Percentiles rank a stretch among this genome's conserved stretches.
phyloP scores from a whole-genome alignment of 2,797 vertebrate genomes.

The Octomys mimax region DNA sequence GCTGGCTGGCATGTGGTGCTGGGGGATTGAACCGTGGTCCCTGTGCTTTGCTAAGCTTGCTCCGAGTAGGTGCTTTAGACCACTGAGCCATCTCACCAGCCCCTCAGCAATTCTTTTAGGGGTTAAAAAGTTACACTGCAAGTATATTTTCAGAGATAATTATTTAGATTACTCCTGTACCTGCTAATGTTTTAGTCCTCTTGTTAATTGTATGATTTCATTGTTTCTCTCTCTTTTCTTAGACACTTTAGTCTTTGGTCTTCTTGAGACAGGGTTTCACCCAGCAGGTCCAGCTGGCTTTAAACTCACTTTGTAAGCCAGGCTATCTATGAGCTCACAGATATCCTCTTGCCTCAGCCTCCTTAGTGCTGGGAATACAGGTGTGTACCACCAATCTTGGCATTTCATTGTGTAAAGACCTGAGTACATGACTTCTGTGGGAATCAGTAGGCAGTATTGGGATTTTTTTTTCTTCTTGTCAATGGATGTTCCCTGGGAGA shows the following conservation, averaged over 20 bases:
- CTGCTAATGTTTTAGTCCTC: neutral
- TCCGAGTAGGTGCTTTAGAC: too few relatives aligned
- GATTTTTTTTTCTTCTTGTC: neutral
- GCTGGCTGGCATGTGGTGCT: too few relatives aligned
- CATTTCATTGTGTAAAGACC: neutral
- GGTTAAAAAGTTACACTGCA: neutral
- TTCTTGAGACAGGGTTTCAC: neutral
- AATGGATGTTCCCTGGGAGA: neutral
- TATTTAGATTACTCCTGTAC: neutral
- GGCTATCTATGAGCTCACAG: neutral
- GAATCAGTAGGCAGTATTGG: neutral
- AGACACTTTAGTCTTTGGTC: neutral
- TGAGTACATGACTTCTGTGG: neutral
- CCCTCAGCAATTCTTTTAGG: too few relatives aligned
- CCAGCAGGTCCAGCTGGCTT: neutral
- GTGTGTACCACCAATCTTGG: neutral
- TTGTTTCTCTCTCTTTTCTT: neutral
- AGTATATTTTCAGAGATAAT: slow-evolving; percentile 47
- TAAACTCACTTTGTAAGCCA: neutral
- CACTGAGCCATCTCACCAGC: too few relatives aligned
- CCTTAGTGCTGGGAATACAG: neutral
- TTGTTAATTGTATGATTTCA: neutral
- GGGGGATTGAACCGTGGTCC: too few relatives aligned
- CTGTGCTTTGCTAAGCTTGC: too few relatives aligned
- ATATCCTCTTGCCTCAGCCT: neutral